Percentiles rank a stretch among this genome's conserved stretches.
These are phyloP conservation scores for Agrochola litura DNA, from an alignment of 2,888 invertebrate genomes.

Conservation along the genomic window DNA sequence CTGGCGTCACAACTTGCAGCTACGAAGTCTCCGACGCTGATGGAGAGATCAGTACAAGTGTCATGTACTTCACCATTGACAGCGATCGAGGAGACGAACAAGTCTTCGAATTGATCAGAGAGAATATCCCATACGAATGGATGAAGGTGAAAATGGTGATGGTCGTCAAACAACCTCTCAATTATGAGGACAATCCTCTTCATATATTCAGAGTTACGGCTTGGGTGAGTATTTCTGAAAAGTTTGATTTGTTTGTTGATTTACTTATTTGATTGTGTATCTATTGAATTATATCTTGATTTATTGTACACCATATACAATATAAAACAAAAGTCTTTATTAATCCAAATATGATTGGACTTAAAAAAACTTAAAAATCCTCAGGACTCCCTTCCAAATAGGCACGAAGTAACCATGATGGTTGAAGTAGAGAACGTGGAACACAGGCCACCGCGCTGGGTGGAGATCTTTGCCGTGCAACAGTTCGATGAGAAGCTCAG, in stretches of 20 bases:
- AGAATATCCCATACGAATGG: conserved; percentile 72
- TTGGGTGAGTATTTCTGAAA: conserved; percentile 82
- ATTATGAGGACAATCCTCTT: conserved; percentile 87
- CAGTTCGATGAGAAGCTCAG: conserved; percentile 90
- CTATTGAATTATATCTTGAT: neutral
- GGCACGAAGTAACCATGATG: conserved; percentile 85
- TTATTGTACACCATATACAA: neutral
- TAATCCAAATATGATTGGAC: neutral
- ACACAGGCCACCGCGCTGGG: conserved; percentile 91
- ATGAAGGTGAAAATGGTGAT: conserved; percentile 81
- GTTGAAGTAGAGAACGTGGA: conserved; percentile 91
- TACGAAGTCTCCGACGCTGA: conserved; percentile 85
- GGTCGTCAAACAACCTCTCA: conserved; percentile 75
- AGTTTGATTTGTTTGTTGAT: neutral
- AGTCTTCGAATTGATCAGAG: conserved; percentile 80
- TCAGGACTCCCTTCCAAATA: conserved; percentile 85
- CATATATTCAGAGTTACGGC: conserved; percentile 90
- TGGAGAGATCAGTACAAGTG: conserved; percentile 84
- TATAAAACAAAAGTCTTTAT: neutral
- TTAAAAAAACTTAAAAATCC: neutral
- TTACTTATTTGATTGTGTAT: neutral
- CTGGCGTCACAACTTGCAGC: conserved; percentile 79
- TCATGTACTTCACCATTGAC: conserved; percentile 82
- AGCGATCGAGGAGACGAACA: conserved; percentile 82
- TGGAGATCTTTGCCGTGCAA: conserved; percentile 89